A percentile compares a stretch with the other conserved stretches of the same genome.
Conservation (phyloP, 2,113 vertebrate species). For the Arothron firmamentum region DNA sequence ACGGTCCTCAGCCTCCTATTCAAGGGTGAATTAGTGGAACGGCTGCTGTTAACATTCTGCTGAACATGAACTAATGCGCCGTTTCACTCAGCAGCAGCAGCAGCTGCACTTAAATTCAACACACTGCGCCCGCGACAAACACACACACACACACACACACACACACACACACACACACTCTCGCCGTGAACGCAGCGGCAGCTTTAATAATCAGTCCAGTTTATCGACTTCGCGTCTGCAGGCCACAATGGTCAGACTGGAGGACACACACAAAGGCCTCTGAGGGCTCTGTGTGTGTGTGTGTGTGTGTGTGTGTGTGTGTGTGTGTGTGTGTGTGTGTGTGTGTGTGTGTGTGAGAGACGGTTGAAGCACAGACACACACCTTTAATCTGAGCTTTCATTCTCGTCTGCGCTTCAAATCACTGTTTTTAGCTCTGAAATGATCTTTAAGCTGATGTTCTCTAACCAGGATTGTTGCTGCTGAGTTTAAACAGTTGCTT, state of each 20-base stretch:
- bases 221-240: slow-evolving; percentile 67
- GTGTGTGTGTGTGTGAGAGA: too few relatives aligned
- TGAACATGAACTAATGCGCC: slow-evolving; percentile 43
- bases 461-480: too few relatives aligned
- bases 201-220: slow-evolving; percentile 63
- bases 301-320: too few relatives aligned
- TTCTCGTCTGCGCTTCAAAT: too few relatives aligned
- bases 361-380: neutral
- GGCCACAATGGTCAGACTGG: slow-evolving; percentile 68
- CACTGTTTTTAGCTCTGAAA: too few relatives aligned
- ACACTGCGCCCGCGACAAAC: slow-evolving; percentile 1
- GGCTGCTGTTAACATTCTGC: slow-evolving; percentile 29
- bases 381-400: too few relatives aligned
- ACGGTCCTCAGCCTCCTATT: neutral
- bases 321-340: slow-evolving; percentile 22
- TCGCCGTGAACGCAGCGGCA: slow-evolving; percentile 16
- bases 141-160: too few relatives aligned
- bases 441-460: too few relatives aligned
- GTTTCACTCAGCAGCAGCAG: slow-evolving; percentile 21
- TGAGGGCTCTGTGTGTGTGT: slow-evolving; percentile 63
- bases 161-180: slow-evolving; percentile 22
- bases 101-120: slow-evolving; percentile 30
- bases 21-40: slow-evolving; percentile 23
- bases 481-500: too few relatives aligned
- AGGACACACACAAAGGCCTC: slow-evolving; percentile 60